A percentile compares a stretch with the other conserved stretches of the same genome.
phyloP scores from a whole-genome alignment of 2,113 vertebrate species.

The Athene cunicularia region DNA sequence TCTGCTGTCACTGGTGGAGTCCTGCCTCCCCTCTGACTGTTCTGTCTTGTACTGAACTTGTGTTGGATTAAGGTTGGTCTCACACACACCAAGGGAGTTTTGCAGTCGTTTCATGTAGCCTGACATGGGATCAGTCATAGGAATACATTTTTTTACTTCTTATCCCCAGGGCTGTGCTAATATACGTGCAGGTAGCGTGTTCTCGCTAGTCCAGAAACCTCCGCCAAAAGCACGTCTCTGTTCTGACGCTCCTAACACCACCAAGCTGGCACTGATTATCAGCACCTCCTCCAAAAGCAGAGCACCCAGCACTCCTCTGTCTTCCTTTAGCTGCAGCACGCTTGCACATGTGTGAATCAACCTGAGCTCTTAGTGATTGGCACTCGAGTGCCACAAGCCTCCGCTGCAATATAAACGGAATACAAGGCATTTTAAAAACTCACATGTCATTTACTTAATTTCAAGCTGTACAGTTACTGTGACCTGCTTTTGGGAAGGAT shows the following conservation, averaged over 20 bases:
- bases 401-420: neutral
- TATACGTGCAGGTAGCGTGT: neutral
- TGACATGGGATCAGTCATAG: neutral
- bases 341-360: accelerated
- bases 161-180: neutral
- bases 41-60: neutral
- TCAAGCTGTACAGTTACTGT: neutral
- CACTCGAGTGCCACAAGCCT: neutral
- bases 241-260: neutral
- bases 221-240: too few species aligned
- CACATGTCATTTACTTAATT: neutral
- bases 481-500: neutral
- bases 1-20: neutral
- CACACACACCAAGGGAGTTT: accelerated
- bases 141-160: neutral
- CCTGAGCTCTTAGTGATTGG: neutral
- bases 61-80: neutral
- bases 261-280: neutral
- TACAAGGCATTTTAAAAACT: neutral
- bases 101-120: neutral
- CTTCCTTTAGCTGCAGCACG: accelerated
- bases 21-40: neutral
- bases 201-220: neutral
- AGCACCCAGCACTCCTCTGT: neutral
- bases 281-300: neutral